phyloP scores from a whole-genome alignment of 64 coral and sea anemone genomes.

The Stichodactyla mertensii region DNA sequence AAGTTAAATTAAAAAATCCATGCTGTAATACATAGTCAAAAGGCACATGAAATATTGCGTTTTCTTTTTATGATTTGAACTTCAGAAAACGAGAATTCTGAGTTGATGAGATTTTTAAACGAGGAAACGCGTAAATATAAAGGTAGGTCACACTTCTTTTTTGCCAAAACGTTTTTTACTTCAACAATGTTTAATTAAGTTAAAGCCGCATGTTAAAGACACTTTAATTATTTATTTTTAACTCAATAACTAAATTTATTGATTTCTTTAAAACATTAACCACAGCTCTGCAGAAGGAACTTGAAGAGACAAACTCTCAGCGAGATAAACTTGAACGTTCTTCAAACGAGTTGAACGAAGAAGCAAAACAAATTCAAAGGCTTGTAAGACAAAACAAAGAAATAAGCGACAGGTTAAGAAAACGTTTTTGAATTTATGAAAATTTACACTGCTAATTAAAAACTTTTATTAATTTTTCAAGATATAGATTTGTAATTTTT shows the following conservation, averaged over 20 bases:
- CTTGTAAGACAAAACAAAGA: conserved; percentile 91
- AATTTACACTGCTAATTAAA: neutral
- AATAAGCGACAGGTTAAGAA: conserved; percentile 75
- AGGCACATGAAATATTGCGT: neutral
- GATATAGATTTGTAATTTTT: neutral
- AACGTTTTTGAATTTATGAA: neutral
- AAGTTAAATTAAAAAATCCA: neutral
- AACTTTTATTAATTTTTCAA: neutral
- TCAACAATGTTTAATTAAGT: neutral
- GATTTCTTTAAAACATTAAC: too few species aligned
- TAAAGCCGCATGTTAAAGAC: too few species aligned
- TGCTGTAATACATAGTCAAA: neutral
- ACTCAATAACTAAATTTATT: too few species aligned
- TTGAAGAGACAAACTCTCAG: conserved; percentile 44
- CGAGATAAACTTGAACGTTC: conserved; percentile 63
- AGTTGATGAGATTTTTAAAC: conserved; percentile 74
- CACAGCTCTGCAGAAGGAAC: conserved; percentile 50
- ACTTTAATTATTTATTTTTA: too few species aligned
- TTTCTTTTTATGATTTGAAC: neutral
- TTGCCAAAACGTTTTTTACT: too few species aligned
- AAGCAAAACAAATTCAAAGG: conserved; percentile 87
- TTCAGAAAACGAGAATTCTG: conserved; percentile 87
- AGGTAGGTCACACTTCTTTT: conserved; percentile 42
- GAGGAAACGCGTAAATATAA: conserved; percentile 62
- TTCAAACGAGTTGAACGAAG: conserved; percentile 65